Conservation (phyloP, 1,140 invertebrate species). For the Agraylea sexmaculata region DNA sequence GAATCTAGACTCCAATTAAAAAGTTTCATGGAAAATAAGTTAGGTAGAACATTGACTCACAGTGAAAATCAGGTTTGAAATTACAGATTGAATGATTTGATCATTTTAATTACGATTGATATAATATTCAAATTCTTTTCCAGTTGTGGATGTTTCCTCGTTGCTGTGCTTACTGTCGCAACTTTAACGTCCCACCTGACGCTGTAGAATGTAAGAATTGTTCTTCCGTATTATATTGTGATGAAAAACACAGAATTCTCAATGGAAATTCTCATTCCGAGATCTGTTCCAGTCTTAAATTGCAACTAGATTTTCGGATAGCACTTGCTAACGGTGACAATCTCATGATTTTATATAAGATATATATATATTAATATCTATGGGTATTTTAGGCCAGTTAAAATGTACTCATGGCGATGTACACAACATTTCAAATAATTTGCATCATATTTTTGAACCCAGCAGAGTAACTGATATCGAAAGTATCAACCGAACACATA, state of each 20-base stretch:
- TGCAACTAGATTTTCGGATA: conserved; percentile 23
- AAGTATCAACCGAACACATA: conserved; percentile 7
- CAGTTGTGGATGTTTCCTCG: conserved; percentile 28
- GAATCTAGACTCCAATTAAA: conserved; percentile 13
- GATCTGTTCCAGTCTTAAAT: conserved; percentile 21
- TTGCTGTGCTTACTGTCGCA: conserved; percentile 24
- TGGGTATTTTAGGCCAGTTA: too few relatives aligned
- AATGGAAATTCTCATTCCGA: conserved; percentile 20
- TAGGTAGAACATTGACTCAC: conserved; percentile 8
- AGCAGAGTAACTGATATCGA: conserved; percentile 2
- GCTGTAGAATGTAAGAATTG: conserved; percentile 25
- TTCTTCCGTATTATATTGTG: conserved; percentile 25
- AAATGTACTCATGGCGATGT: too few relatives aligned
- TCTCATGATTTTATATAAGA: too few relatives aligned
- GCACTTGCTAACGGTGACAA: too few relatives aligned
- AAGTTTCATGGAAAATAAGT: conserved; percentile 7
- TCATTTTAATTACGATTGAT: not conserved
- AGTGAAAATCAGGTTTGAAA: conserved; percentile 16
- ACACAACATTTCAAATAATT: too few relatives aligned
- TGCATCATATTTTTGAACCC: too few relatives aligned
- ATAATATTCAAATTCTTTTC: conserved; percentile 2
- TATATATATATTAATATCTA: too few relatives aligned
- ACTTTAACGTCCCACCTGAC: conserved; percentile 15
- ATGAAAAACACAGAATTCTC: conserved; percentile 19
- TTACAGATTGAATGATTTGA: too few relatives aligned